These are phyloP conservation scores for Lerista edwardsae DNA, from an alignment of 2,797 vertebrate species.

Conservation along the genomic window DNA sequence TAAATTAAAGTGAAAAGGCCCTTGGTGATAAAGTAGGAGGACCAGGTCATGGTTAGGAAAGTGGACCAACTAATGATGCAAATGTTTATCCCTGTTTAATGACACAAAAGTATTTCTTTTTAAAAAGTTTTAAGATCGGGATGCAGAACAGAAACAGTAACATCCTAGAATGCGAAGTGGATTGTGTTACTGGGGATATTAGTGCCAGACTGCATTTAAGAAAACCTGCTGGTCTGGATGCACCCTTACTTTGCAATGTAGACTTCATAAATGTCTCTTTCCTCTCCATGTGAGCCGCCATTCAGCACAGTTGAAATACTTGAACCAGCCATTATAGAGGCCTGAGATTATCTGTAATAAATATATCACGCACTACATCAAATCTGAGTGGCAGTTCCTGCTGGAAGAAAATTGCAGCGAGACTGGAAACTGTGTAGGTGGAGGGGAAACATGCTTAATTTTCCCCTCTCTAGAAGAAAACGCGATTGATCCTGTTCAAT, in stretches of 20 bases:
- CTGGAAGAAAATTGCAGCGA: background rate
- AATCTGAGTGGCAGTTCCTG: constrained; percentile 25
- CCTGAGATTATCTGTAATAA: constrained; percentile 6
- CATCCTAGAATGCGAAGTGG: background rate
- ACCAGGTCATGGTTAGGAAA: background rate
- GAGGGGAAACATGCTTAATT: background rate
- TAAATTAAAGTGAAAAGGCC: background rate
- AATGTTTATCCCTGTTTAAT: background rate
- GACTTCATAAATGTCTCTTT: background rate
- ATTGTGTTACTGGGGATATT: background rate
- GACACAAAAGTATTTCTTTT: background rate
- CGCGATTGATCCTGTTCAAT: background rate
- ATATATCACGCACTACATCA: background rate
- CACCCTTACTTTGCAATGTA: constrained; percentile 1
- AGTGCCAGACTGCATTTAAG: background rate
- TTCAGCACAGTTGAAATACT: background rate
- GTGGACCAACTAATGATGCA: background rate
- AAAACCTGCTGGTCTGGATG: background rate
- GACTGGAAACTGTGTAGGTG: background rate
- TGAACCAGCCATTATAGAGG: constrained; percentile 15
- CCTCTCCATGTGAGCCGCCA: constrained; percentile 30
- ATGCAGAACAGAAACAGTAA: background rate
- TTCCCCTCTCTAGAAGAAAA: background rate
- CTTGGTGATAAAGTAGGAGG: background rate
- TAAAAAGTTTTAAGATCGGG: background rate